Evolutionary conservation across 1,140 invertebrate species (phyloP).

Genomic region (Protaetia brevitarsis): DNA sequence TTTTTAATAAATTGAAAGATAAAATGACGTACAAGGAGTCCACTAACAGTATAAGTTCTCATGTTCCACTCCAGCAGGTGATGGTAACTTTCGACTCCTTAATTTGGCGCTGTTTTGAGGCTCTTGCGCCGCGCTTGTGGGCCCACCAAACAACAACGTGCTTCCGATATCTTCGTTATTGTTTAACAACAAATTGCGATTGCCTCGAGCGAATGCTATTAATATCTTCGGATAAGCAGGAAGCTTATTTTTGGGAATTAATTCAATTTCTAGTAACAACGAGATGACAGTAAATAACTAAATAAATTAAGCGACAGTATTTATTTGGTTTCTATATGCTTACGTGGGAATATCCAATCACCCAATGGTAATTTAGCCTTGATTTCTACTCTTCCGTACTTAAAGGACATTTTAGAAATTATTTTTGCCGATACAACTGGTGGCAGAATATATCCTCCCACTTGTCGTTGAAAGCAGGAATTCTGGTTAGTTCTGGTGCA

Average conservation of each 20-base stretch:
- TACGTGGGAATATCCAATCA: no score
- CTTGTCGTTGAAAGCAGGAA: no score
- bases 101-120: slow-evolving; percentile 34
- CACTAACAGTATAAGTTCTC: slow-evolving; percentile 34
- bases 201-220: slow-evolving; percentile 40
- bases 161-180: slow-evolving; percentile 35
- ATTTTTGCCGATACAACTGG: no score
- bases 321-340: no score
- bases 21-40: slow-evolving; percentile 29
- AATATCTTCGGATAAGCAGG: slow-evolving; percentile 25
- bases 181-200: slow-evolving; percentile 29
- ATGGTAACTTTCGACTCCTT: slow-evolving; percentile 5
- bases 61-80: slow-evolving; percentile 28
- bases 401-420: no score
- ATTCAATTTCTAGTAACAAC: slow-evolving; percentile 19
- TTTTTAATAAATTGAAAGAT: background rate
- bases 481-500: slow-evolving; percentile 14
- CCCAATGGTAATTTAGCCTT: no score
- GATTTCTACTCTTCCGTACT: no score
- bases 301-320: no score
- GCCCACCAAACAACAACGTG: slow-evolving; percentile 35
- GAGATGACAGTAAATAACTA: background rate
- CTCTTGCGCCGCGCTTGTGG: slow-evolving; percentile 26
- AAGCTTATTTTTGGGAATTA: background rate
- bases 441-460: no score